Evolutionary conservation across 2,888 invertebrate species (phyloP), one percentile per base, ranked within the genome.

Genomic region (Chrysina gloriosa): DNA sequence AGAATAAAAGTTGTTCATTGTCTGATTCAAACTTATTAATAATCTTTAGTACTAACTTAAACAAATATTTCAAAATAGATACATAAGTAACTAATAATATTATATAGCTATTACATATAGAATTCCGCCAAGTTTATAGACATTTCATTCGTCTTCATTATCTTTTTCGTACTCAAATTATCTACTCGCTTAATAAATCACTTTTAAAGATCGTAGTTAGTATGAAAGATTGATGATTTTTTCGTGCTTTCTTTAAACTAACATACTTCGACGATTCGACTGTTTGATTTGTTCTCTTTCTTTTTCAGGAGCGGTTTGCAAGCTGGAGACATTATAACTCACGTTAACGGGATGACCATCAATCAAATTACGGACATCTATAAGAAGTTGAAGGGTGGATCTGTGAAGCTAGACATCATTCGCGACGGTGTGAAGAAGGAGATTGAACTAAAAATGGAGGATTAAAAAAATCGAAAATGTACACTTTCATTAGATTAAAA

Each of bases 291-390:
- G 34, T 27, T 52, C 31, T 16, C 27, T 52, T 52, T 52, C 29
- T 29, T 29, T 52, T 19, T 5, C 83, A 95, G 94, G 54, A 91
- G 90, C 48, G 95, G 95, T 0, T 82, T 96, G 0, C 87, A 87
- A 73, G 91, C 92, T 0, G 95, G 95, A 0, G 95, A 96, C 80
- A 90, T 95, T 72, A 90, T 96, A 39, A 90, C 90, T 0, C 86
- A 88, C 65, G 90, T 95, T 16, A 93, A 95, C 80, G 88, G 85
- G 0, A 84, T 86, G 25, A 85, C 87, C 1, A 88, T 94, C 0
- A 82, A 84, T 36, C 86, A 88, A 42, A 89, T 92, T 5, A 63
- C 54, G 5, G 75, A 76, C 67, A 69, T 76, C n/a, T 76, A 76
- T 45, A 65, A 50, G n/a, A 39, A 68, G 2, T 47, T 70, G n/a